A percentile compares a stretch with the other conserved stretches of the same genome.
Evolutionary conservation across 37 sponge, comb jelly and placozoan genomes (phyloP).

Genomic region (Tethya wilhelma): DNA sequence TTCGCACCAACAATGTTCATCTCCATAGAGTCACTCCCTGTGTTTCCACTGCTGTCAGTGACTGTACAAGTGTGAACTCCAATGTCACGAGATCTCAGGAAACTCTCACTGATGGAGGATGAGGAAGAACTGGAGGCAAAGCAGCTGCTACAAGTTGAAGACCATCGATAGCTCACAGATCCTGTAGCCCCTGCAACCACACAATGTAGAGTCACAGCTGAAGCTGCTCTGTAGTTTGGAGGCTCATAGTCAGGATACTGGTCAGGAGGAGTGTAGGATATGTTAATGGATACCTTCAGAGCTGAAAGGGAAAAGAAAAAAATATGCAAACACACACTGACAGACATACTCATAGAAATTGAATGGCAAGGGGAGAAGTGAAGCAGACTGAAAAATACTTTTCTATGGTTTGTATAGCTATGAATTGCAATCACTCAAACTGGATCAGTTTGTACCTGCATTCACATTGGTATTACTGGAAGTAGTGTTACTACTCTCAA

Average conservation of each 20-base stretch:
- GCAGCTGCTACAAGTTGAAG: slow-evolving; percentile 12
- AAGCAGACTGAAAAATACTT: not conserved
- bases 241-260: too few species aligned
- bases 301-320: not conserved
- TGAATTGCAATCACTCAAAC: not conserved
- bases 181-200: not conserved
- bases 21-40: slow-evolving; percentile 1
- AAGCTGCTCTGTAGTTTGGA: not conserved
- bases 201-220: not conserved
- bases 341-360: too few species aligned
- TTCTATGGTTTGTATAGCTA: not conserved
- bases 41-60: slow-evolving; percentile 4
- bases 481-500: not conserved
- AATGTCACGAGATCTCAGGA: slow-evolving; percentile 3
- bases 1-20: slow-evolving; percentile 13
- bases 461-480: not conserved
- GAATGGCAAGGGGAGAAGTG: too few species aligned
- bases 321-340: too few species aligned
- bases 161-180: slow-evolving; percentile 2
- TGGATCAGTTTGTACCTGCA: not conserved
- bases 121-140: not conserved
- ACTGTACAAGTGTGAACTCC: slow-evolving; percentile 19
- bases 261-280: not conserved
- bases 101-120: not conserved
- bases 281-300: not conserved